These are phyloP conservation scores for Callyntrura guangdongensis DNA, from an alignment of 2,888 invertebrate species.

Conservation along the genomic window DNA sequence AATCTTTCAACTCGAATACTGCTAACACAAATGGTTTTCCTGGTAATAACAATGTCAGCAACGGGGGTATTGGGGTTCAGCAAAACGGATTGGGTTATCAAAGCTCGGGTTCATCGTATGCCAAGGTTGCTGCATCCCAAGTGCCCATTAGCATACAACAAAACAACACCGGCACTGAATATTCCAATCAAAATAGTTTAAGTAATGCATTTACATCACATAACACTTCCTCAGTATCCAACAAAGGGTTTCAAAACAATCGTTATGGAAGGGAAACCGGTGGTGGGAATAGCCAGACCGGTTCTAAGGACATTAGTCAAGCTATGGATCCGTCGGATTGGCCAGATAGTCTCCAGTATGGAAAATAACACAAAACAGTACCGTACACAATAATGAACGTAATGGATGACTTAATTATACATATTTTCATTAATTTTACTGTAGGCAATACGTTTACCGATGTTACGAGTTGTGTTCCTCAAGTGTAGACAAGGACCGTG, in stretches of 20 bases:
- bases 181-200: slow-evolving; percentile 69
- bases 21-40: slow-evolving; percentile 51
- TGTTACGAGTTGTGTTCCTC: slow-evolving; percentile 97
- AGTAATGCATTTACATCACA: slow-evolving; percentile 69
- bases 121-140: slow-evolving; percentile 64
- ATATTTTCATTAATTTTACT: slow-evolving; percentile 71
- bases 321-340: slow-evolving; percentile 81
- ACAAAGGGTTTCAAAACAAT: slow-evolving; percentile 48
- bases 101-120: slow-evolving; percentile 50
- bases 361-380: background rate
- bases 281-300: slow-evolving; percentile 29
- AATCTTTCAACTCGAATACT: slow-evolving; percentile 41
- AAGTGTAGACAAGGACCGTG: slow-evolving; percentile 96
- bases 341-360: slow-evolving; percentile 84
- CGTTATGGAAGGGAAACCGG: slow-evolving; percentile 32
- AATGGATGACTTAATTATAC: background rate
- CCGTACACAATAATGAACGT: background rate
- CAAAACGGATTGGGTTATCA: slow-evolving; percentile 64
- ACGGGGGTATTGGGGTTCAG: slow-evolving; percentile 49
- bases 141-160: slow-evolving; percentile 59
- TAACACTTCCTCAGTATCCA: slow-evolving; percentile 61
- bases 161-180: slow-evolving; percentile 61
- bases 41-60: slow-evolving; percentile 44
- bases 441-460: slow-evolving; percentile 93
- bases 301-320: slow-evolving; percentile 66